Percentiles rank a stretch among this genome's conserved stretches.
Evolutionary conservation across 2,113 vertebrate genomes (phyloP).

Genomic region (Ceyx melanurus): DNA sequence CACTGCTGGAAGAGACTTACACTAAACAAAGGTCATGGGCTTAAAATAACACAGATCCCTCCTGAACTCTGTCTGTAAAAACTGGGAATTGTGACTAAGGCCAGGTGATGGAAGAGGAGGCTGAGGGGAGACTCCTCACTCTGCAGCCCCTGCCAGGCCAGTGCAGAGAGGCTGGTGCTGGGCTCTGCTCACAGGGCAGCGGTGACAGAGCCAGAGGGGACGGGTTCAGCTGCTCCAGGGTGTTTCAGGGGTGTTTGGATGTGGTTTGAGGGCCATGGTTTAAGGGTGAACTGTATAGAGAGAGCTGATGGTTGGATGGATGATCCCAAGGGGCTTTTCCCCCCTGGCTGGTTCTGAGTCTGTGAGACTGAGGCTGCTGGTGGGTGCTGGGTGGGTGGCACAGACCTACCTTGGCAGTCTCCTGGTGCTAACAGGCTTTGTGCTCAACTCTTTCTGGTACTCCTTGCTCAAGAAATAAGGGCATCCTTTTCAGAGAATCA

Average conservation of each 20-base stretch:
- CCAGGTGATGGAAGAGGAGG: neutral
- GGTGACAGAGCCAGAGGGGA: no score
- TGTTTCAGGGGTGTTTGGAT: no score
- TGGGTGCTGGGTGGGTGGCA: neutral
- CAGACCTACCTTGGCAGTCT: neutral
- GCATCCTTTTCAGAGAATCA: neutral
- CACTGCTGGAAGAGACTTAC: conserved; percentile 12
- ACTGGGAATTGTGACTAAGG: conserved; percentile 13
- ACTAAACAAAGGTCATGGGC: conserved; percentile 42
- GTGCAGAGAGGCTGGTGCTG: no score
- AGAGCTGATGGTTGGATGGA: no score
- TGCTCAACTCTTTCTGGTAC: neutral
- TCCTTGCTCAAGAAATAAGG: neutral
- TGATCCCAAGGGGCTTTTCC: no score
- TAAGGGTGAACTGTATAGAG: no score
- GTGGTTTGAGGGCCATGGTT: no score
- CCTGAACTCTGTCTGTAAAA: conserved; percentile 39
- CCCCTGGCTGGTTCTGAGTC: no score
- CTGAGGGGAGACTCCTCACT: no score
- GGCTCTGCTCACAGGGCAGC: no score
- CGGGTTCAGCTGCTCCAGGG: no score
- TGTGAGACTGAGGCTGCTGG: neutral
- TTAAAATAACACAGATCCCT: conserved; percentile 40
- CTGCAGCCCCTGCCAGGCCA: no score
- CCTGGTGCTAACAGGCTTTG: neutral